Conservation (phyloP, 2,797 vertebrate genomes). For the Gambelia wislizenii region DNA sequence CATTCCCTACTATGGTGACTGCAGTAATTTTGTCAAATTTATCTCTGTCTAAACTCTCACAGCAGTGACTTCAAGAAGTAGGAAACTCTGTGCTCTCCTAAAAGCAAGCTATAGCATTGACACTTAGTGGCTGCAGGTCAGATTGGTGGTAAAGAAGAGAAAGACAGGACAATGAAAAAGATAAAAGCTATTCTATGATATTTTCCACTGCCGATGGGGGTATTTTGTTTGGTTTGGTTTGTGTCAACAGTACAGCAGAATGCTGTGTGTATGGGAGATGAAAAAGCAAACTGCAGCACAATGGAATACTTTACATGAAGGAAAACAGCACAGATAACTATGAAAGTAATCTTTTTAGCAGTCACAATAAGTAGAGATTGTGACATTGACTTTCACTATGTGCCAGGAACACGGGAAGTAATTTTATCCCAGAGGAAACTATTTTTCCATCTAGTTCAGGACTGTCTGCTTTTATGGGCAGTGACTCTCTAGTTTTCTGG, state of each 20-base stretch:
- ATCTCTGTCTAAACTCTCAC: background rate
- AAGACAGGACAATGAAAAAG: background rate
- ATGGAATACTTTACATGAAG: background rate
- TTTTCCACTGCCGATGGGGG: too few species aligned
- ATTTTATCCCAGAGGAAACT: too few species aligned
- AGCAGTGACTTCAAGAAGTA: background rate
- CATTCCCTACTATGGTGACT: background rate
- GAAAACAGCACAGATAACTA: background rate
- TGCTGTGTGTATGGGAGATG: background rate
- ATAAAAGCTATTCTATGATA: background rate
- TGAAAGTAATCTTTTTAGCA: background rate
- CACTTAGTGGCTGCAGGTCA: background rate
- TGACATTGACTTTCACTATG: constrained; percentile 5
- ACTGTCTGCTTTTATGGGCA: too few species aligned
- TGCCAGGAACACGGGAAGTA: background rate
- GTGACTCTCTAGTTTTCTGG: background rate
- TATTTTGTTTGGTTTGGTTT: background rate
- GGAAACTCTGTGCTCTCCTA: background rate
- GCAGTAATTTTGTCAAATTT: background rate
- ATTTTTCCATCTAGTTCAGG: too few species aligned
- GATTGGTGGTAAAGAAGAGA: background rate
- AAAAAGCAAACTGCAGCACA: background rate
- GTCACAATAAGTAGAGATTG: background rate
- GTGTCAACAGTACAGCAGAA: background rate
- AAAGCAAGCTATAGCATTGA: background rate